phyloP scores from a whole-genome alignment of 2,888 invertebrate genomes.

The Ophion obscuratus region DNA sequence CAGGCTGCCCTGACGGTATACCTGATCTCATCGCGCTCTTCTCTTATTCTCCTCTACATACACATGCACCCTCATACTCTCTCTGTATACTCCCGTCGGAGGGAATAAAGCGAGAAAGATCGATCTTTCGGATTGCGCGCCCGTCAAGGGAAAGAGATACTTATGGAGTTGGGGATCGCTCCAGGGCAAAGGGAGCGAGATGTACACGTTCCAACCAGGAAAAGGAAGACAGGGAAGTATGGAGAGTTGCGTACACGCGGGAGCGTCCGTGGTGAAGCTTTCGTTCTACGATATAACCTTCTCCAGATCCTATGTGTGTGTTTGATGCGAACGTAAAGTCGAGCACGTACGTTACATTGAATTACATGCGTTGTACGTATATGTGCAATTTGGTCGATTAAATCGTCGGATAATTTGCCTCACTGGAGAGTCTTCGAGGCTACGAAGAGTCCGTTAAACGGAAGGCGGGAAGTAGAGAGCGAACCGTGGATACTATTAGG shows the following conservation, averaged over 20 bases:
- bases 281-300: constrained; percentile 8
- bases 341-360: constrained; percentile 51
- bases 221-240: constrained; percentile 4
- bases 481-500: constrained; percentile 5
- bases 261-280: not conserved
- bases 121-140: constrained; percentile 58
- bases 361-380: constrained; percentile 39
- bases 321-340: constrained; percentile 30
- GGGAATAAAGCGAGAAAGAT: constrained; percentile 55
- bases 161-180: constrained; percentile 47
- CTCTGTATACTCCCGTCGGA: constrained; percentile 9
- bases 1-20: not conserved
- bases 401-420: constrained; percentile 65
- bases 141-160: constrained; percentile 61
- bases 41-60: not conserved
- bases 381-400: constrained; percentile 63
- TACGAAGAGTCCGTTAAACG: constrained; percentile 57
- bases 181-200: constrained; percentile 44
- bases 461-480: constrained; percentile 47
- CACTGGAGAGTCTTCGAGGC: constrained; percentile 53
- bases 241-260: constrained; percentile 27
- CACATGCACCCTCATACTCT: not conserved
- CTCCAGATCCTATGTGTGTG: not conserved
- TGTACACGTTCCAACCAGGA: constrained; percentile 2
- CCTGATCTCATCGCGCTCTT: not conserved